Conservation (phyloP, 2,113 vertebrate genomes). For the Caretta caretta region DNA sequence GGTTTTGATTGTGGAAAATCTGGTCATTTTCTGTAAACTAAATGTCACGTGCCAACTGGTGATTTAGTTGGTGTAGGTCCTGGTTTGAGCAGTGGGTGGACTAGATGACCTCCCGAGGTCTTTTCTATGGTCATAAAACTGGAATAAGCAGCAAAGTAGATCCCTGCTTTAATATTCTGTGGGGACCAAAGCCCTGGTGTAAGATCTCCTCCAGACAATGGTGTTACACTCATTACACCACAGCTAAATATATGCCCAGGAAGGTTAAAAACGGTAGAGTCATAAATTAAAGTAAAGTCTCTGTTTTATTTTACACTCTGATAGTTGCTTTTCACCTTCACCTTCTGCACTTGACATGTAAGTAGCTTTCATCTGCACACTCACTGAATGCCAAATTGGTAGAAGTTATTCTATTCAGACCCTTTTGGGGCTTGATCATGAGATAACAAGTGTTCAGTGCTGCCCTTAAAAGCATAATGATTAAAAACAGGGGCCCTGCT, state of each 20-base stretch:
- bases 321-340: neutral
- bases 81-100: no score
- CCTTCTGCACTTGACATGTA: neutral
- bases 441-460: neutral
- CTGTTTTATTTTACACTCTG: neutral
- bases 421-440: neutral
- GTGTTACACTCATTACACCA: accelerated
- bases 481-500: neutral
- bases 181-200: accelerated
- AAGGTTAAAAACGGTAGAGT: neutral
- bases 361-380: neutral
- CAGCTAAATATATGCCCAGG: neutral
- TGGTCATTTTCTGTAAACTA: neutral
- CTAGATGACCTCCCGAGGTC: no score
- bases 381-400: neutral
- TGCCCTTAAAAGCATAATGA: neutral
- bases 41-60: neutral
- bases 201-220: neutral
- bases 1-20: neutral
- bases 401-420: neutral
- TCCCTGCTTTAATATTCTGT: neutral
- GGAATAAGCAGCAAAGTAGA: neutral
- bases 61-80: no score
- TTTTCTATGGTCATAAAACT: neutral
- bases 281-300: neutral